Conservation (phyloP, 2,113 vertebrate species). For the Oophaga pumilio region DNA sequence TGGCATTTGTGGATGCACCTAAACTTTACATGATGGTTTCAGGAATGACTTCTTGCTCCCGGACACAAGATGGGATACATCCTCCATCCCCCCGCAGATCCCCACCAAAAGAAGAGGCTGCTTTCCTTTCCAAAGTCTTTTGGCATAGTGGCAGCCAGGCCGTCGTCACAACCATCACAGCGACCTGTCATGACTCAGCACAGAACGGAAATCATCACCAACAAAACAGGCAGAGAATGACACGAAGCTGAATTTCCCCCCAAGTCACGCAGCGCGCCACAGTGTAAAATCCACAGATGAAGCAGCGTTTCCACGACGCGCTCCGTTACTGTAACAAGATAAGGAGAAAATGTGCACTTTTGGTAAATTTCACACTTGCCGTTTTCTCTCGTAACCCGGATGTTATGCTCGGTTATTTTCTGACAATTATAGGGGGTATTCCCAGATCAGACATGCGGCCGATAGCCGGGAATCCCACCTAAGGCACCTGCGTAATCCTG, state of each 20-base stretch:
- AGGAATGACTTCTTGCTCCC: too few species aligned
- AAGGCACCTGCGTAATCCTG: too few species aligned
- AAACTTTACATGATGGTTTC: too few species aligned
- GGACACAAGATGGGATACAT: too few species aligned
- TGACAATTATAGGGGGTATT: too few species aligned
- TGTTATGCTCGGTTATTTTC: background rate
- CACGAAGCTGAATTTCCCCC: background rate
- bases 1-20: too few species aligned
- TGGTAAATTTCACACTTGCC: background rate
- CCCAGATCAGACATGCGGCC: too few species aligned
- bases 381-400: background rate
- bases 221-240: background rate
- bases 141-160: background rate
- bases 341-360: background rate
- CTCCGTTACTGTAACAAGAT: background rate
- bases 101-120: background rate
- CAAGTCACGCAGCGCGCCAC: background rate
- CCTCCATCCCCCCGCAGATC: too few species aligned
- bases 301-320: background rate
- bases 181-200: constrained; percentile 3
- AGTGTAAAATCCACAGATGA: background rate
- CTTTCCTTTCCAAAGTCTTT: background rate
- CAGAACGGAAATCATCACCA: background rate
- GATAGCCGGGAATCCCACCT: too few species aligned
- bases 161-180: background rate